Base-by-base conservation (phyloP, 1,140 invertebrate species). In the Drosophila saltans region DNA sequence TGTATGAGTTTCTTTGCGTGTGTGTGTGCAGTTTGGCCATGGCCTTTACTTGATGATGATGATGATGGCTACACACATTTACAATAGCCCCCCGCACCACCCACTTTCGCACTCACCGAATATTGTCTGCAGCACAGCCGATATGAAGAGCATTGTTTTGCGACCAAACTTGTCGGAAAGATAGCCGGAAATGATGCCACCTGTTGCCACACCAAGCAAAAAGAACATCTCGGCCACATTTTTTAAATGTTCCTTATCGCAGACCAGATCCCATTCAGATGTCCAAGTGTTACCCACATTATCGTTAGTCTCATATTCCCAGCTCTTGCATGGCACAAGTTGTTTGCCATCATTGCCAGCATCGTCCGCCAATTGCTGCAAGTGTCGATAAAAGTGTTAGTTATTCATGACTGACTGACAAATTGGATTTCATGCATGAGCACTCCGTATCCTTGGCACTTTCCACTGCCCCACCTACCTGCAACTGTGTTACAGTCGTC, bases 81-180 rank as follows among this genome's bases (percentile, higher is more conserved):
- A 21, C n/a, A 36, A 5, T 26, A 2, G 2, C 21, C 45, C 8
- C 7, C 16, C 45, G 1, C 41, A 30, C n/a, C n/a, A 1, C 45
- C 21, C 21, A 10, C 2, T 10, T 10, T 9, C 9, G 16, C 57
- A 78, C 81, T 92, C 84, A 93, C 95, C 94, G 28, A 95, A 93
- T 57, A 94, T 92, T 59, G 96, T 93, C 91, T 97, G 96, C 7
- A 96, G 92, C 48, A 95, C 78, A 56, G 96, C 93, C 64, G 96
- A 94, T 33, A 94, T 91, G 92, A 97, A 95, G 57, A 97, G 91
- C 43, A 96, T 95, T 56, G 93, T 94, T 92, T 97, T 97, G 66
- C 96, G 93, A 6, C 96, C 96, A 79, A 95, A 96, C 91, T 94
- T 95, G 91, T 96, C 95, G n/a, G 95, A 96, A 56, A 96, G 93